Evolutionary conservation across 92 coral and sea anemone genomes (phyloP), one percentile per base, ranked within the genome.

Genomic region (Metridium senile): DNA sequence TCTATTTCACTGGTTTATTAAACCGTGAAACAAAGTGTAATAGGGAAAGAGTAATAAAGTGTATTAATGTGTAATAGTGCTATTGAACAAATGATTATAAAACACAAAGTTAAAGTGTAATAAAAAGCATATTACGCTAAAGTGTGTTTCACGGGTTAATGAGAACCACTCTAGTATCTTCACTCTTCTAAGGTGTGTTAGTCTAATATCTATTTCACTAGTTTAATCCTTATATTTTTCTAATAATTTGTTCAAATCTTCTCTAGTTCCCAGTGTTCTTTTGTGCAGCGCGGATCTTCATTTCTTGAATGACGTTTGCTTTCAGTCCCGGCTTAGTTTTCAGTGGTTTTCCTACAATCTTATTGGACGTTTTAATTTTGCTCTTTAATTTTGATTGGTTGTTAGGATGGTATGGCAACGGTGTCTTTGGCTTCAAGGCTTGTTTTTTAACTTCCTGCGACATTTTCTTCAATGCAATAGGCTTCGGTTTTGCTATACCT

Each of bases 281-380:
- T 25, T 20, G n/a, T 6, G 35, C 77, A 11, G 63, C 77, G 11
- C 66, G 52, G 66, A 1, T 72, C 52, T 58, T 73, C 78, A 73
- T 73, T 34, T 73, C 78, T 29, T 57, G 67, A n/a, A 73, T 73
- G 53, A 73, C 51, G 35, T 73, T 18, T 28, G 25, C 64, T 1
- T 73, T 73, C 33, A 32, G 49, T n/a, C 49, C 61, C n/a, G 57
- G 23, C 1, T 73, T 73, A 47, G 51, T 0, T 11, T 31, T 39
- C 17, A 53, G 6, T 33, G 68, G 67, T 29, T 57, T 73, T 62
- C 25, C 25, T 20, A 31, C 4, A 17, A 23, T 58, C 33, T 58
- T 31, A 73, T 58, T 35, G 66, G 68, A 0, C 49, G 54, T 32
- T 19, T 35, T 58, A 26, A n/a, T 33, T 73, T 20, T 34, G 26